Evolutionary conservation across 2,113 vertebrate genomes (phyloP), one percentile per base, ranked within the genome.

Genomic region (Cololabis saira): DNA sequence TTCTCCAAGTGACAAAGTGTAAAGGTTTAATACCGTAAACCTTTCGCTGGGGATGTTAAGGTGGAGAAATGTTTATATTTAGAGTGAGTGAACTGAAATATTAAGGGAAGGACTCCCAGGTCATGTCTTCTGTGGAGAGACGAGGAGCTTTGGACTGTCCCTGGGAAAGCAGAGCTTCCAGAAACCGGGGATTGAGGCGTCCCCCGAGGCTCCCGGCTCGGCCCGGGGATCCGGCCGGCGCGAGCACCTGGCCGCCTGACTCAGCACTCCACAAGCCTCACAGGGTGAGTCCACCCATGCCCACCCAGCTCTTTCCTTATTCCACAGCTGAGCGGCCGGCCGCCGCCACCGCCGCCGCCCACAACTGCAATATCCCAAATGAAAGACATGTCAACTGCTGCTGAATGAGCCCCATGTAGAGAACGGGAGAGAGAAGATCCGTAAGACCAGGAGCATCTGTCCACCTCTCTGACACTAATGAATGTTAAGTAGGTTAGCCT

Each of bases 401-500:
- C 74, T 83, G 80, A 87, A 84, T 85, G 68, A 55, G 58, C 82
- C 84, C 67, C 86, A 82, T 66, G 78, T 60, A n/a, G 87, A 71
- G 88, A 76, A 80, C 82, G 82, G 64, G 72, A 84, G 84, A 81
- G 70, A 75, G 82, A 85, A 74, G 81, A 87, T 80, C 83, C 62
- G 55, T 80, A 72, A 79, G 75, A 80, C 74, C 61, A 58, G n/a
- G 61, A 75, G 87, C 91, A 92, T 92, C 90, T 92, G 90, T 84
- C 87, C 88, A 80, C 81, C 86, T 91, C 80, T 78, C 74, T 88
- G 90, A 87, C 89, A 84, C 89, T 92, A 89, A 92, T 90, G 90
- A 90, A 94, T 94, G 93, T 92, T 90, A 85, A 91, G 87, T 80
- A 93, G 83, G 77, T 83, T 67, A 41, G 86, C 53, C 71, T n/a